These are phyloP conservation scores for Ptiloglossa arizonensis DNA, from an alignment of 1,140 invertebrate species.

Conservation along the genomic window DNA sequence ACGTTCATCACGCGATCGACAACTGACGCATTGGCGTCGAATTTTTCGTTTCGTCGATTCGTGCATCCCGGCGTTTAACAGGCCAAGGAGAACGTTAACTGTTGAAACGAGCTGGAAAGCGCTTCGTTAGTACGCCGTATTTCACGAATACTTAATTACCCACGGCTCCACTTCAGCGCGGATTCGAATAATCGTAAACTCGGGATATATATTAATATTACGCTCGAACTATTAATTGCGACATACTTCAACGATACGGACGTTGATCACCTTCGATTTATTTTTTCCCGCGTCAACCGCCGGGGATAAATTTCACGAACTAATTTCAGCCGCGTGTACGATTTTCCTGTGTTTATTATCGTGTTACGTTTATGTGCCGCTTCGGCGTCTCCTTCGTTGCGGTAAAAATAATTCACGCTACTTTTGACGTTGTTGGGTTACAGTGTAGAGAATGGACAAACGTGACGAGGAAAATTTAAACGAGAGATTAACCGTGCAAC, in stretches of 20 bases:
- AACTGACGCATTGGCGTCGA: neutral
- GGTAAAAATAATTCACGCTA: neutral
- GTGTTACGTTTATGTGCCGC: neutral
- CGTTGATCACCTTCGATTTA: conserved; percentile 36
- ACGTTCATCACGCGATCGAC: neutral
- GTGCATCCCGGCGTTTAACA: conserved; percentile 2
- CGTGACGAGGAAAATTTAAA: no score
- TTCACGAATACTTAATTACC: conserved; percentile 53
- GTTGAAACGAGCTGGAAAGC: conserved; percentile 41
- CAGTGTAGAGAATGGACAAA: no score
- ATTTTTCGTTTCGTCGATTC: conserved; percentile 9
- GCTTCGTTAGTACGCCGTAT: conserved; percentile 52
- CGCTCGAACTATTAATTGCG: conserved; percentile 40
- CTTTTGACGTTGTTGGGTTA: neutral
- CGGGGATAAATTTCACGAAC: conserved; percentile 39
- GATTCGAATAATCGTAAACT: conserved; percentile 45
- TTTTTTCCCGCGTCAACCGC: conserved; percentile 20
- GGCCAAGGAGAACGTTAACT: conserved; percentile 5
- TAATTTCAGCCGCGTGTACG: neutral
- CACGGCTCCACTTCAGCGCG: conserved; percentile 16
- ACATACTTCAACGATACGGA: conserved; percentile 12
- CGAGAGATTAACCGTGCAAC: no score
- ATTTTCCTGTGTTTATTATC: conserved; percentile 16
- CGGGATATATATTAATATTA: conserved; percentile 39
- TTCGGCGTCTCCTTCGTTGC: neutral